Evolutionary conservation across 1,140 invertebrate genomes (phyloP).

Genomic region (Ridgeia piscesae): DNA sequence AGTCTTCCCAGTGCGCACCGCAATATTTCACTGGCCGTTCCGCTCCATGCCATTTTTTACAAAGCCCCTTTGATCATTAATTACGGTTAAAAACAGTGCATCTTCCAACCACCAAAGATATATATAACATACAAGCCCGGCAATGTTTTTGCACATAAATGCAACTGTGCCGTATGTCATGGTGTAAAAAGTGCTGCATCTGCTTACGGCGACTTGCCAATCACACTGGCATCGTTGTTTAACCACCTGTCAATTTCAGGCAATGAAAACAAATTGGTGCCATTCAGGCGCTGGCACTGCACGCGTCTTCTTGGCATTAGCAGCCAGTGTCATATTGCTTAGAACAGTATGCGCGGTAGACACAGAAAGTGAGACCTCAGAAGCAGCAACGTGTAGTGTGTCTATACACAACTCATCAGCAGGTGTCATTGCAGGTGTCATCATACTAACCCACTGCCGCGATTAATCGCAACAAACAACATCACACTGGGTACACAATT

Average conservation of each 20-base stretch:
- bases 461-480: background rate
- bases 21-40: background rate
- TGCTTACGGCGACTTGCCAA: background rate
- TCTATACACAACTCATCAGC: too few relatives aligned
- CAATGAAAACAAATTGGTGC: slow-evolving; percentile 5
- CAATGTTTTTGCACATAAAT: background rate
- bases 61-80: background rate
- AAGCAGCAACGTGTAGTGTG: background rate
- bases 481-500: background rate
- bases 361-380: background rate
- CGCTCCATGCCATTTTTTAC: background rate
- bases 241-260: background rate
- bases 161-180: background rate
- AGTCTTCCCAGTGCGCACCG: background rate
- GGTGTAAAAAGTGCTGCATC: background rate
- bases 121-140: too few relatives aligned
- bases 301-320: background rate
- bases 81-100: background rate
- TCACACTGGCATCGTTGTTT: background rate
- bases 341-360: background rate
- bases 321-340: background rate
- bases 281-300: background rate
- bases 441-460: background rate
- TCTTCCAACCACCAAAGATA: background rate
- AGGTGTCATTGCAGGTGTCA: background rate